These are phyloP conservation scores for Nezara viridula DNA, from an alignment of 2,888 invertebrate species.

Conservation along the genomic window DNA sequence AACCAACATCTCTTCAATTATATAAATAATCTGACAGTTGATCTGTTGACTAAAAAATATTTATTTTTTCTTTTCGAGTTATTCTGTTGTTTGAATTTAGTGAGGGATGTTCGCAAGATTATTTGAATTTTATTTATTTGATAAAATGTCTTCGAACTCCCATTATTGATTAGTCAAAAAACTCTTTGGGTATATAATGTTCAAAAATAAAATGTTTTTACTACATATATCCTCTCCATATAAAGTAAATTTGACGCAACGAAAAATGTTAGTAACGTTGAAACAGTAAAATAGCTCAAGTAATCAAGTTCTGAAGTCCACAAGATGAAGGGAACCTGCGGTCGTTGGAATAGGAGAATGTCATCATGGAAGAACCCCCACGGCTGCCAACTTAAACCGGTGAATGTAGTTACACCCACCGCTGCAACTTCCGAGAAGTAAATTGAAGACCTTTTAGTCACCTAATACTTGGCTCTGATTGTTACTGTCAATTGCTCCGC, in stretches of 20 bases:
- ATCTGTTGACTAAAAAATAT: too few relatives aligned
- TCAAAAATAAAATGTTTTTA: too few relatives aligned
- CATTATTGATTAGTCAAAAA: too few relatives aligned
- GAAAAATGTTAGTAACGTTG: not conserved
- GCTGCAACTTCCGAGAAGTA: not conserved
- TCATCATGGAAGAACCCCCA: not conserved
- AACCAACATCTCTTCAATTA: too few relatives aligned
- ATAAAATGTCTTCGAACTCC: too few relatives aligned
- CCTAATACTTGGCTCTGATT: not conserved
- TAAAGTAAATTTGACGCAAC: not conserved
- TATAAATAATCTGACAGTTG: too few relatives aligned
- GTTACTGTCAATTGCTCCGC: not conserved
- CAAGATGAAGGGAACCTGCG: not conserved
- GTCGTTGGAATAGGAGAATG: not conserved
- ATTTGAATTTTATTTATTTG: too few relatives aligned
- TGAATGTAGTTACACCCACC: not conserved
- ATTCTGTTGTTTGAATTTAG: too few relatives aligned
- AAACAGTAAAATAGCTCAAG: too few relatives aligned
- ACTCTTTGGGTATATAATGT: too few relatives aligned
- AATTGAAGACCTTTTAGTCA: conserved; percentile 14
- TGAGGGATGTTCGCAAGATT: too few relatives aligned
- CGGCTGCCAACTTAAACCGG: not conserved
- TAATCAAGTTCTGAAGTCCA: not conserved
- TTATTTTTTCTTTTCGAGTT: too few relatives aligned
- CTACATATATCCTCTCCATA: not conserved